A percentile compares a stretch with the other conserved stretches of the same genome.
Conservation (phyloP, 2,888 invertebrate genomes). For the Troilus luridus region DNA sequence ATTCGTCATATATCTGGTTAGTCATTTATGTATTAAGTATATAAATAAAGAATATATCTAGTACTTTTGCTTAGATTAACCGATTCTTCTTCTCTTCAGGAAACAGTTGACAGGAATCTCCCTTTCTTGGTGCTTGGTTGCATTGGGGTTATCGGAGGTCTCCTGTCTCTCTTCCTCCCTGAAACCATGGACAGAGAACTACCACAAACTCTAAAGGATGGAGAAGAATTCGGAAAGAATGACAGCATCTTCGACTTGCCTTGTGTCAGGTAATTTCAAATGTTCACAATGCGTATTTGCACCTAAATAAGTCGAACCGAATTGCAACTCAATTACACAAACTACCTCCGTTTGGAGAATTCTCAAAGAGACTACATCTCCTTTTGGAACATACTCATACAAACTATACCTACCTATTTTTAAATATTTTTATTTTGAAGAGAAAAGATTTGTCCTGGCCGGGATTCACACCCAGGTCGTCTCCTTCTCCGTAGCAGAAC, state of each 20-base stretch:
- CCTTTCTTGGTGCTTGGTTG: slow-evolving; percentile 85
- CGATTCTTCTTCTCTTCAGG: slow-evolving; percentile 70
- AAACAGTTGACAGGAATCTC: slow-evolving; percentile 78
- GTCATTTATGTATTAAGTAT: slow-evolving; percentile 63
- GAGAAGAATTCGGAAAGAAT: slow-evolving; percentile 86
- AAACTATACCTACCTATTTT: no score
- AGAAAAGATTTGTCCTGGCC: no score
- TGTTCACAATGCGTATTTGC: neutral
- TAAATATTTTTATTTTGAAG: no score
- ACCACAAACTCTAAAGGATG: slow-evolving; percentile 88
- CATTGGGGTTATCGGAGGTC: slow-evolving; percentile 81
- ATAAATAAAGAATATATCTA: no score
- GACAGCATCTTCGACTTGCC: slow-evolving; percentile 88
- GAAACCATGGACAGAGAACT: slow-evolving; percentile 89
- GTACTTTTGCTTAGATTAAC: neutral
- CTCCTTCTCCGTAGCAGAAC: no score
- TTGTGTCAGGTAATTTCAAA: slow-evolving; percentile 72
- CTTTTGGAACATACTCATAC: no score
- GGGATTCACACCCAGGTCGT: no score
- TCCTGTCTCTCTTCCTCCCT: slow-evolving; percentile 84
- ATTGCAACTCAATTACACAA: neutral
- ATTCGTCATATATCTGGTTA: slow-evolving; percentile 86
- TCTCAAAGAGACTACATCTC: no score
- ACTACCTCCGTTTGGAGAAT: no score
- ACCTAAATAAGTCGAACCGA: neutral